Conservation (phyloP, 2,797 vertebrate genomes). For the Mionectes olivaceus region DNA sequence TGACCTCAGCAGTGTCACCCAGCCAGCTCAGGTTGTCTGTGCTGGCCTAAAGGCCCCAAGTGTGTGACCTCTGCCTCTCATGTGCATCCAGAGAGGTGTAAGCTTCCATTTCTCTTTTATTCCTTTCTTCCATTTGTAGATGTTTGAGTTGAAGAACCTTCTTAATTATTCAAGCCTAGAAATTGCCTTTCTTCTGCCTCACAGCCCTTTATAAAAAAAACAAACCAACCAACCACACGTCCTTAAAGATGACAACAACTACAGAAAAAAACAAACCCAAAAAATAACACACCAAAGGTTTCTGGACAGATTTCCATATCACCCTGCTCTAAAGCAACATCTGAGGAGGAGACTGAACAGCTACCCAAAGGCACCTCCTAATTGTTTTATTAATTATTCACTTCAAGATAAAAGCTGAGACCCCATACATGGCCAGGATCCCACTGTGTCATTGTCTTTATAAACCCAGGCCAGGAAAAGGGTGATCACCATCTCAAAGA, state of each 20-base stretch:
- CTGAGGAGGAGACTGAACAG: neutral
- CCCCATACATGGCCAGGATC: neutral
- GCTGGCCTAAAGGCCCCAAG: rapidly evolving
- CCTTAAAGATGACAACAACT: neutral
- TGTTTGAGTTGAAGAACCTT: neutral
- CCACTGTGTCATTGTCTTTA: neutral
- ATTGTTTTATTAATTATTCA: neutral
- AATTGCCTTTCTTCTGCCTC: neutral
- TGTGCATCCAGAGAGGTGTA: rapidly evolving
- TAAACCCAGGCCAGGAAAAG: neutral
- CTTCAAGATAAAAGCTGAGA: neutral
- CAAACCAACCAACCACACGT: rapidly evolving
- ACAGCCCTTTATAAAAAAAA: neutral
- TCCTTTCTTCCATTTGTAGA: neutral
- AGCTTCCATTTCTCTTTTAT: no score
- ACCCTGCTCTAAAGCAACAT: neutral
- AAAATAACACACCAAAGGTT: neutral
- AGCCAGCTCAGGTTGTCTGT: neutral
- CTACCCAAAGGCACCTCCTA: neutral
- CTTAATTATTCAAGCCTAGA: neutral
- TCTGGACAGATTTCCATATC: neutral
- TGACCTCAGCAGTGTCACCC: neutral
- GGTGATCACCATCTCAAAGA: neutral
- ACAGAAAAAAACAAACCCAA: neutral
- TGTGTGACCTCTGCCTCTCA: neutral